Conservation (phyloP, 2,888 invertebrate species). For the Pterostichus niger region DNA sequence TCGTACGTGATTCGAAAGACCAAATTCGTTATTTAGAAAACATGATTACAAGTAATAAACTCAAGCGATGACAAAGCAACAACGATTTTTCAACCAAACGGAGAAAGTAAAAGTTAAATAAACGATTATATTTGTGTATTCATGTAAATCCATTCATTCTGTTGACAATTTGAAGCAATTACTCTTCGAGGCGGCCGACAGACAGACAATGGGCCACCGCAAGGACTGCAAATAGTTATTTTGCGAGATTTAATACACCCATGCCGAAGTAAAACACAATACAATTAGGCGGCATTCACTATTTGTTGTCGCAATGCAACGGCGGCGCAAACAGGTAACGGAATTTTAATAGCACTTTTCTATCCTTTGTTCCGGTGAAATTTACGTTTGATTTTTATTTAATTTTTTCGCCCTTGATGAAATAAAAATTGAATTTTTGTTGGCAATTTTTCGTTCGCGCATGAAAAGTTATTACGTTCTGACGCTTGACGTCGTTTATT, state of each 20-base stretch:
- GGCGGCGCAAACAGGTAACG: background rate
- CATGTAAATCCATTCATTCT: conserved; percentile 57
- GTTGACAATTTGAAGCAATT: conserved; percentile 52
- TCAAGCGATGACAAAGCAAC: conserved; percentile 17
- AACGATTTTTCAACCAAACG: conserved; percentile 21
- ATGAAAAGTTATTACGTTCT: conserved; percentile 57
- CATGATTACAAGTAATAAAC: conserved; percentile 46
- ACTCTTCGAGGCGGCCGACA: conserved; percentile 32
- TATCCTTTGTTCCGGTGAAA: conserved; percentile 34
- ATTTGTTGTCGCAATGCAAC: conserved; percentile 30
- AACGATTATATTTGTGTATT: conserved; percentile 56
- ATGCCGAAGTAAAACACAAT: conserved; percentile 6
- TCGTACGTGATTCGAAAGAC: conserved; percentile 31
- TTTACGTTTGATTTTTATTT: conserved; percentile 61
- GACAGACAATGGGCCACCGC: conserved; percentile 39
- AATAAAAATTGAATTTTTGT: conserved; percentile 60
- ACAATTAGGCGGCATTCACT: conserved; percentile 52
- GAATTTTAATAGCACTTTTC: conserved; percentile 52
- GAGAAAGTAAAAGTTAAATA: conserved; percentile 56
- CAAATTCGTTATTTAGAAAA: conserved; percentile 33
- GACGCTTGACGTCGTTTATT: conserved; percentile 34
- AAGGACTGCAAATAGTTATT: conserved; percentile 47
- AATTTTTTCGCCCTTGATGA: conserved; percentile 38
- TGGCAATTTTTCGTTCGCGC: conserved; percentile 57
- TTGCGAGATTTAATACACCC: conserved; percentile 47